A percentile compares a stretch with the other conserved stretches of the same genome.
phyloP scores from a whole-genome alignment of 2,113 vertebrate species.

The Opisthocomus hoazin region DNA sequence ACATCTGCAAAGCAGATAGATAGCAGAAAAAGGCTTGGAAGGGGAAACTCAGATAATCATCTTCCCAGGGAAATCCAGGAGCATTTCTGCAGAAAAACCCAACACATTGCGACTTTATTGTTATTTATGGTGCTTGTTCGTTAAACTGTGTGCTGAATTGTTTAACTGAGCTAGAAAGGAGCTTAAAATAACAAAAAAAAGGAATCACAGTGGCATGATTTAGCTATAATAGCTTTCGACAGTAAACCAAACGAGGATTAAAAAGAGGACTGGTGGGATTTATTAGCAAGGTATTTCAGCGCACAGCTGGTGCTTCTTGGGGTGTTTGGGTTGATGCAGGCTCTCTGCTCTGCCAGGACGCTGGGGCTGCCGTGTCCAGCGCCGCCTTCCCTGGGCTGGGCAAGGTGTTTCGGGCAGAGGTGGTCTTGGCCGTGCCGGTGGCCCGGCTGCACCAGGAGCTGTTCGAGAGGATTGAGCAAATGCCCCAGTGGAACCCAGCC shows the following conservation, averaged over 20 bases:
- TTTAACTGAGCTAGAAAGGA: background rate
- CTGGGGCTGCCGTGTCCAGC: slow-evolving; percentile 68
- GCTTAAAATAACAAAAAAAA: background rate
- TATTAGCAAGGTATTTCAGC: background rate
- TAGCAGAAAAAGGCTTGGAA: background rate
- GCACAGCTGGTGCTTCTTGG: rapidly evolving
- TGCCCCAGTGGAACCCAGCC: slow-evolving; percentile 78
- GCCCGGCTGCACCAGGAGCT: slow-evolving; percentile 69
- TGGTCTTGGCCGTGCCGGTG: slow-evolving; percentile 63
- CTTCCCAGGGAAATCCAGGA: background rate
- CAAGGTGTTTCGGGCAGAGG: slow-evolving; percentile 78
- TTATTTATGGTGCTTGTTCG: background rate
- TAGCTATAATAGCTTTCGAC: background rate
- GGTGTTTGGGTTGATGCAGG: background rate
- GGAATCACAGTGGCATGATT: background rate
- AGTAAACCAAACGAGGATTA: background rate
- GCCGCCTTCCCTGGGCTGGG: slow-evolving; percentile 55
- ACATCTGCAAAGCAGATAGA: background rate
- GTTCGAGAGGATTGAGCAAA: slow-evolving; percentile 75
- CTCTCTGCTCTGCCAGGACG: slow-evolving; percentile 43
- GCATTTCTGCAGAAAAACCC: background rate
- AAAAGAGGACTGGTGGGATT: background rate
- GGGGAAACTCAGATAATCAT: background rate
- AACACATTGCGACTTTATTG: background rate
- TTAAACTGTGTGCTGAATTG: background rate